Evolutionary conservation across 2,113 vertebrate genomes (phyloP).

Genomic region (Cygnus atratus): DNA sequence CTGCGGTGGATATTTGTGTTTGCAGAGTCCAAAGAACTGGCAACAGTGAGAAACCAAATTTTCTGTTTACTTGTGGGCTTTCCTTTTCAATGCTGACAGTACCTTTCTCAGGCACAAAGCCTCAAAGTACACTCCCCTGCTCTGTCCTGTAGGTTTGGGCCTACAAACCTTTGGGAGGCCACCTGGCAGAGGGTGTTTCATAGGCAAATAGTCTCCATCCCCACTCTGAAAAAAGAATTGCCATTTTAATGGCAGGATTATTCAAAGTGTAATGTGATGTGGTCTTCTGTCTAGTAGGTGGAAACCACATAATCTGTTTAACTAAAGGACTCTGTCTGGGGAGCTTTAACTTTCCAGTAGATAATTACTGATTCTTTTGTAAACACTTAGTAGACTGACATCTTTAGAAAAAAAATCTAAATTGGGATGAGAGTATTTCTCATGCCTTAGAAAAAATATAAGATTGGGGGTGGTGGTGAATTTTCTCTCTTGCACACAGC

Average conservation of each 20-base stretch:
- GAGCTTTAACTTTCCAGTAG: neutral
- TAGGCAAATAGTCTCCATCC: neutral
- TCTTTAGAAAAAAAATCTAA: neutral
- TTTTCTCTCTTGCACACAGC: neutral
- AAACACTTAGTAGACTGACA: neutral
- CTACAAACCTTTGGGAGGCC: neutral
- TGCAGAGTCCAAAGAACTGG: constrained; percentile 10
- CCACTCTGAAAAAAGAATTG: neutral
- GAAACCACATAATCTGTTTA: constrained; percentile 18
- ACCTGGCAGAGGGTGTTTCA: neutral
- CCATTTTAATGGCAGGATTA: neutral
- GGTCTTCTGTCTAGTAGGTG: neutral
- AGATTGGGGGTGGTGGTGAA: neutral
- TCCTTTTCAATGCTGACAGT: neutral
- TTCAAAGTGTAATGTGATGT: constrained; percentile 1
- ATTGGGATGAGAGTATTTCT: neutral
- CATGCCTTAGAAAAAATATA: neutral
- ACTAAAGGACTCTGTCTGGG: neutral
- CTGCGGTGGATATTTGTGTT: constrained; percentile 30
- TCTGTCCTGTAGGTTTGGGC: neutral
- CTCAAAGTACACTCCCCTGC: neutral
- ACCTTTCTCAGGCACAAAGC: neutral
- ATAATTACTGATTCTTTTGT: neutral
- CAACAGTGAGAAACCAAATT: neutral
- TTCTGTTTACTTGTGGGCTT: constrained; percentile 39